These are phyloP conservation scores for Nomada flava DNA, from an alignment of 2,888 invertebrate species.

Conservation along the genomic window DNA sequence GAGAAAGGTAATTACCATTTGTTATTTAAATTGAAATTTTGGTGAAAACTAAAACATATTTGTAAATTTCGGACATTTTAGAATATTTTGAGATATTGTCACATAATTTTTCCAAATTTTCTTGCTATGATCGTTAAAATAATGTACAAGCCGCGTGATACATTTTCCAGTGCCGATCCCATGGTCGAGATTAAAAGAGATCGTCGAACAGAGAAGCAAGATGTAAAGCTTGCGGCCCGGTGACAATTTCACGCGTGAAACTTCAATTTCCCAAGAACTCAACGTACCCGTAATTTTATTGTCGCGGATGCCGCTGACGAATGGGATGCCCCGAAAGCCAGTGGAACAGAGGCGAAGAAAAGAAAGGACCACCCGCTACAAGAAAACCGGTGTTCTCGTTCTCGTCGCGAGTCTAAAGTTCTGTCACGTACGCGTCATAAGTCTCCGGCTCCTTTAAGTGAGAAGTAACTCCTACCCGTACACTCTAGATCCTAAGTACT, in stretches of 20 bases:
- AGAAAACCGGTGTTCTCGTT: constrained; percentile 49
- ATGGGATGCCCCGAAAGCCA: constrained; percentile 28
- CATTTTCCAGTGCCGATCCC: too few relatives aligned
- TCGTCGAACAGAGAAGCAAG: too few relatives aligned
- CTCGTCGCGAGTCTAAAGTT: constrained; percentile 75
- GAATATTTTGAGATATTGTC: too few relatives aligned
- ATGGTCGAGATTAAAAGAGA: too few relatives aligned
- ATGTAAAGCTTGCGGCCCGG: constrained; percentile 13
- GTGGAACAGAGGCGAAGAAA: constrained; percentile 16
- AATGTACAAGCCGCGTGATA: too few relatives aligned
- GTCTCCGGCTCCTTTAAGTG: constrained; percentile 80
- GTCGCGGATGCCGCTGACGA: constrained; percentile 63
- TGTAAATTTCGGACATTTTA: too few relatives aligned
- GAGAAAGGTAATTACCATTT: too few relatives aligned
- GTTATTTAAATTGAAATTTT: too few relatives aligned
- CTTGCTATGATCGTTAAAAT: too few relatives aligned
- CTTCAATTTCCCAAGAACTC: constrained; percentile 72
- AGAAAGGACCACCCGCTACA: constrained; percentile 39
- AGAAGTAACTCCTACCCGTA: constrained; percentile 70
- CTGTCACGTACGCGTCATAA: constrained; percentile 82
- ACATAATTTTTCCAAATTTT: too few relatives aligned
- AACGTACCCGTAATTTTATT: constrained; percentile 65
- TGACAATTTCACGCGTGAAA: constrained; percentile 70
- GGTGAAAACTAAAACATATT: too few relatives aligned
- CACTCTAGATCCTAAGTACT: constrained; percentile 55